A percentile compares a stretch with the other conserved stretches of the same genome.
phyloP scores from a whole-genome alignment of 2,797 vertebrate species.

The Lerista edwardsae region DNA sequence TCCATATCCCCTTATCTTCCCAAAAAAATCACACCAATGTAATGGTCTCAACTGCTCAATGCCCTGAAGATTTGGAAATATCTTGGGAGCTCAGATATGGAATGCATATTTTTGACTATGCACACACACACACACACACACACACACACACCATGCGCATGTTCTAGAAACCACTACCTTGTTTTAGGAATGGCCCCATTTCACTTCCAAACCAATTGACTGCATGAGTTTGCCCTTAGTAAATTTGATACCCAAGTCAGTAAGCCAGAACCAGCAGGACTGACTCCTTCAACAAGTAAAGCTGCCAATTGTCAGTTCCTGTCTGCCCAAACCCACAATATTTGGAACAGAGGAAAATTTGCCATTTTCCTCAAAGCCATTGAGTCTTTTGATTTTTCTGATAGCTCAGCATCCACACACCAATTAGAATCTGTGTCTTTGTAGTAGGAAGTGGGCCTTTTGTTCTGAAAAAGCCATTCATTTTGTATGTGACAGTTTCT shows the following conservation, averaged over 20 bases:
- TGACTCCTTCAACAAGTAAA: not conserved
- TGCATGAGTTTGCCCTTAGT: too few species aligned
- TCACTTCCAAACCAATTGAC: too few species aligned
- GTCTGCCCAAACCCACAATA: not conserved
- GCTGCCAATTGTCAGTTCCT: not conserved
- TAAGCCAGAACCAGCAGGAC: not conserved
- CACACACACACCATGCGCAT: too few species aligned
- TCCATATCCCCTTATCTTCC: too few species aligned
- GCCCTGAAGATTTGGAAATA: too few species aligned
- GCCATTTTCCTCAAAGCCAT: not conserved
- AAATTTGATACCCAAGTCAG: not conserved
- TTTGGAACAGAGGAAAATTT: not conserved
- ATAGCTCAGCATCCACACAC: not conserved
- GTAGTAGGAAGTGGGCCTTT: not conserved
- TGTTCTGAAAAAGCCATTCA: not conserved
- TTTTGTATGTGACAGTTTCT: constrained; percentile 1
- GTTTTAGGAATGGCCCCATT: too few species aligned
- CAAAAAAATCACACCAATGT: too few species aligned
- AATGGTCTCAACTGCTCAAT: too few species aligned
- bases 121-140: too few species aligned
- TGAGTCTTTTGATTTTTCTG: not conserved
- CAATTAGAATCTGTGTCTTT: not conserved
- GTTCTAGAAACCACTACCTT: too few species aligned
- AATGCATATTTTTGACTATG: too few species aligned
- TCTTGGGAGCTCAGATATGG: too few species aligned